Evolutionary conservation across 2,888 invertebrate species (phyloP).

Genomic region (Linnaemya tessellans): DNA sequence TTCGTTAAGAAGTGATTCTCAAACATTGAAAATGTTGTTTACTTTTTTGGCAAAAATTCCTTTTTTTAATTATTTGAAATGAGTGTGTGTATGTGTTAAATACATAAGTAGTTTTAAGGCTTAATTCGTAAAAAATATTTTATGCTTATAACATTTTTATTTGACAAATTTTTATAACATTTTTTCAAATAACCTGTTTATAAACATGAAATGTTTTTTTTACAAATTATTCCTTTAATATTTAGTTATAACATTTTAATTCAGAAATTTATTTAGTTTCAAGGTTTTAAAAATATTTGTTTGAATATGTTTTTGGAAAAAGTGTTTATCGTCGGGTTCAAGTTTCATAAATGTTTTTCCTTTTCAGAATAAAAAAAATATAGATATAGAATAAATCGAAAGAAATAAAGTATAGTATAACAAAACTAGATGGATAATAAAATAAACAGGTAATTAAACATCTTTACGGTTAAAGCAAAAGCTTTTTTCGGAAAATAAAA

Average conservation of each 20-base stretch:
- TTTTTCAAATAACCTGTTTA: too few relatives aligned
- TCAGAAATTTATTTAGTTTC: conserved; percentile 61
- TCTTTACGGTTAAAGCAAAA: background rate
- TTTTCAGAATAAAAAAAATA: conserved; percentile 26
- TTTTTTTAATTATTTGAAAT: conserved; percentile 40
- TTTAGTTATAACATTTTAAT: conserved; percentile 55
- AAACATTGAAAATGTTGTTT: conserved; percentile 47
- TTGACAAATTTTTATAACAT: too few relatives aligned
- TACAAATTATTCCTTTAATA: too few relatives aligned
- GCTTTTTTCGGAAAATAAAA: background rate
- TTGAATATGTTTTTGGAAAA: conserved; percentile 72
- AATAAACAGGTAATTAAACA: background rate
- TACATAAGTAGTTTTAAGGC: conserved; percentile 10
- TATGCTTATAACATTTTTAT: too few relatives aligned
- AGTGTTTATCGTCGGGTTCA: conserved; percentile 84
- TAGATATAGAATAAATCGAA: conserved; percentile 22
- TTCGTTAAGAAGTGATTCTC: conserved; percentile 29
- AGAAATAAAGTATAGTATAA: conserved; percentile 3
- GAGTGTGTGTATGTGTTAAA: conserved; percentile 8
- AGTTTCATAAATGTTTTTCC: conserved; percentile 77
- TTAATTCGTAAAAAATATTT: too few relatives aligned
- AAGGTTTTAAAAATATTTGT: conserved; percentile 52
- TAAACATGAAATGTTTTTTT: too few relatives aligned
- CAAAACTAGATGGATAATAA: conserved; percentile 20
- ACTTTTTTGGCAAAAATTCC: conserved; percentile 24